phyloP scores from a whole-genome alignment of 2,888 invertebrate species.

The Axea sp. region DNA sequence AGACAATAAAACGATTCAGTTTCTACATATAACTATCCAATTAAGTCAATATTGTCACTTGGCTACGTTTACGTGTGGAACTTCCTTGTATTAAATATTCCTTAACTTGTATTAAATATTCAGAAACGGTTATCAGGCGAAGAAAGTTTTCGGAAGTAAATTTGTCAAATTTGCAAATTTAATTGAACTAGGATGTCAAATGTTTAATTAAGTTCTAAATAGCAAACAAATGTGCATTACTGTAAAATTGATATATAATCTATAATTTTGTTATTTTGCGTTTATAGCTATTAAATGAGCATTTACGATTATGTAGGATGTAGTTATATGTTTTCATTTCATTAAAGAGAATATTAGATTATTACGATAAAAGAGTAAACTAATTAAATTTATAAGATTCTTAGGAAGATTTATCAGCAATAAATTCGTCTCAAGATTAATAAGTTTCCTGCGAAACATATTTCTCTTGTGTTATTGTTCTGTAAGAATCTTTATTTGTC shows the following conservation, averaged over 20 bases:
- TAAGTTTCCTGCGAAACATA: slow-evolving; percentile 38
- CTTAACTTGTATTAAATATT: slow-evolving; percentile 10
- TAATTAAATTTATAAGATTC: slow-evolving; percentile 26
- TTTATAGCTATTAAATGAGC: too few species aligned
- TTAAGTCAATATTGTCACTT: slow-evolving; percentile 20
- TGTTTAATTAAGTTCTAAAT: background rate
- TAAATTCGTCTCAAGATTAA: slow-evolving; percentile 36
- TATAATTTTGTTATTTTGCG: too few species aligned
- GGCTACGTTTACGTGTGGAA: slow-evolving; percentile 11
- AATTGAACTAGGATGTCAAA: background rate
- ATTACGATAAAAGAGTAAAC: slow-evolving; percentile 22
- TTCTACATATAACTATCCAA: slow-evolving; percentile 7
- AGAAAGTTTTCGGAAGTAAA: slow-evolving; percentile 12
- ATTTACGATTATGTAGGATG: too few species aligned
- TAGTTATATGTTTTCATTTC: too few species aligned
- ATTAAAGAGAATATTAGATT: too few species aligned
- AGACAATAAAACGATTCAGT: slow-evolving; percentile 41
- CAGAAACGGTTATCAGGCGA: background rate
- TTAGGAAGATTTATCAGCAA: slow-evolving; percentile 22
- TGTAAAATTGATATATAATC: too few species aligned
- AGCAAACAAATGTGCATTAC: too few species aligned
- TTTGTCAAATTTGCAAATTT: slow-evolving; percentile 3
- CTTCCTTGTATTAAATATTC: slow-evolving; percentile 1
- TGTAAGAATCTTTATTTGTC: slow-evolving; percentile 44
- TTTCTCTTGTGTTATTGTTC: slow-evolving; percentile 28